Conservation (phyloP, 2,113 vertebrate species). For the Catharus bicknelli region DNA sequence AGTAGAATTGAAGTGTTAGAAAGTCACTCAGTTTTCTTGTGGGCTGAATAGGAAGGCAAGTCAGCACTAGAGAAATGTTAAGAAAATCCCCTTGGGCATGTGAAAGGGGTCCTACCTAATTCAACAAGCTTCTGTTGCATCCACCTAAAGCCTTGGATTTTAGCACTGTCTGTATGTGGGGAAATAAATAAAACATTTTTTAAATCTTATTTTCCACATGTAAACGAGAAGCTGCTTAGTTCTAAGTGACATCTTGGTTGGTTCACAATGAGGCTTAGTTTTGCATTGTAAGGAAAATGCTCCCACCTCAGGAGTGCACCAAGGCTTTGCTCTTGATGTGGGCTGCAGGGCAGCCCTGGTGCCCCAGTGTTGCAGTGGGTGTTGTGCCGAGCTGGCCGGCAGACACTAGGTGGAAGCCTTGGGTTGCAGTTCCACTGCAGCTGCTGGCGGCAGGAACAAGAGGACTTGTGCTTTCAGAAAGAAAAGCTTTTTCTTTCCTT, state of each 20-base stretch:
- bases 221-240: not conserved
- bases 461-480: not conserved
- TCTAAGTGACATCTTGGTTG: not conserved
- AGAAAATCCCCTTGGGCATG: not conserved
- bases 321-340: not conserved
- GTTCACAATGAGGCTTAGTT: not conserved
- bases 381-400: not conserved
- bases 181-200: not conserved
- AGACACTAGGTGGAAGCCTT: constrained; percentile 71
- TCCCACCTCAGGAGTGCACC: not conserved
- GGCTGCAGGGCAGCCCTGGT: not conserved
- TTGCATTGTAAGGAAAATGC: not conserved
- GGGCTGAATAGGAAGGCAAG: not conserved
- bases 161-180: not conserved
- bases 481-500: not conserved
- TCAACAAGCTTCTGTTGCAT: constrained; percentile 31
- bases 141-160: not conserved
- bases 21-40: not conserved
- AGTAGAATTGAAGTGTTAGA: not conserved
- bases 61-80: not conserved
- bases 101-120: constrained; percentile 13
- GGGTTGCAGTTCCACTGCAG: constrained; percentile 34
- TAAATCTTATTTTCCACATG: not conserved
- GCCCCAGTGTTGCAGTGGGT: not conserved
- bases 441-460: not conserved